Percentiles rank a stretch among this genome's conserved stretches.
phyloP scores from a whole-genome alignment of 1,140 invertebrate species.

The Heliconius eleuchia region DNA sequence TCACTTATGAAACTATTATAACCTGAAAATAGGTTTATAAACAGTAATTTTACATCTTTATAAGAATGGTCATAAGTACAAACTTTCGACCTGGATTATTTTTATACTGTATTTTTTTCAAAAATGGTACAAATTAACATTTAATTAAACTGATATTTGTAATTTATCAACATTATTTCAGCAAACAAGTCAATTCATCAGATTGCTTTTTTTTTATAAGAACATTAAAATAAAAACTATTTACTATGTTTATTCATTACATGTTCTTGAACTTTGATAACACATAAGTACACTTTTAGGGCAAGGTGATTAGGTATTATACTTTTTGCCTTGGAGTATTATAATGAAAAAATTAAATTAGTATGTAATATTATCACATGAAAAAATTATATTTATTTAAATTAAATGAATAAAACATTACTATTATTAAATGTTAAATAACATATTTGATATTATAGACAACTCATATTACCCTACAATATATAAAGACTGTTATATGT shows the following conservation, averaged over 20 bases:
- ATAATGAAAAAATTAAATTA: neutral
- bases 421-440: no score
- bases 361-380: no score
- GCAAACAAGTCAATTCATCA: no score
- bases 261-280: constrained; percentile 11
- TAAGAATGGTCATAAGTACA: no score
- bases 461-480: no score
- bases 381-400: no score
- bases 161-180: neutral
- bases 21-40: neutral
- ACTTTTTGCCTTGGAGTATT: neutral
- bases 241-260: neutral
- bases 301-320: constrained; percentile 18
- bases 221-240: neutral
- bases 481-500: no score
- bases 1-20: neutral
- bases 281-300: constrained; percentile 7
- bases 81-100: no score
- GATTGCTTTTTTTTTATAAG: neutral
- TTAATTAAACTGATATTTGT: neutral
- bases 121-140: neutral
- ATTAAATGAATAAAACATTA: no score
- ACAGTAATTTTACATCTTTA: no score
- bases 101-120: neutral
- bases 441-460: no score